These are phyloP conservation scores for Dicaeum eximium DNA, from an alignment of 2,113 vertebrate species.

Conservation along the genomic window DNA sequence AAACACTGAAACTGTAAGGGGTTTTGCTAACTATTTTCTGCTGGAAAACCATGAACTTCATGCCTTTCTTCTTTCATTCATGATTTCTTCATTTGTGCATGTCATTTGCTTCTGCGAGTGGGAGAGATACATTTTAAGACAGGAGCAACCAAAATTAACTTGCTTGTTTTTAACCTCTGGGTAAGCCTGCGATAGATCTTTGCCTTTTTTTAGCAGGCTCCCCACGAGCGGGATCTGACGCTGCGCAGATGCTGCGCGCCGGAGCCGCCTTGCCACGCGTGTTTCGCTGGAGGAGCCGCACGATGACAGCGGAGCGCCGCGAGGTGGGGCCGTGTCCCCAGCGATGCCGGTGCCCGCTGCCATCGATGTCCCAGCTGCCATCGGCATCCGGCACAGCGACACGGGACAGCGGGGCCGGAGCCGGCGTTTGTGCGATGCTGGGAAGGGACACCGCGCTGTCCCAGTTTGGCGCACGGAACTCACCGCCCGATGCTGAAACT, in stretches of 20 bases:
- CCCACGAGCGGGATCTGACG: not conserved
- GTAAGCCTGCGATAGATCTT: not conserved
- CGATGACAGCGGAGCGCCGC: not conserved
- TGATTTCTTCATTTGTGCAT: not conserved
- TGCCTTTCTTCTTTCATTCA: not conserved
- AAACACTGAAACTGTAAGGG: not conserved
- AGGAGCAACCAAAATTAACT: not conserved
- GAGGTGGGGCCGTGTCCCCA: not conserved
- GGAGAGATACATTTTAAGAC: not conserved
- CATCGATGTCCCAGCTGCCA: rapidly evolving
- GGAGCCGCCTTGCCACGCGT: rapidly evolving
- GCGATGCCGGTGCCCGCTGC: not conserved
- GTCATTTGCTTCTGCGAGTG: not conserved
- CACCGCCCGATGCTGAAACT: rapidly evolving
- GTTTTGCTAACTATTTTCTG: not conserved
- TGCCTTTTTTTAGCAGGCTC: not conserved
- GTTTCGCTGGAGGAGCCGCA: rapidly evolving
- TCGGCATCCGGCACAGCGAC: rapidly evolving
- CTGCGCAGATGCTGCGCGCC: rapidly evolving
- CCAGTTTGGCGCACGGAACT: rapidly evolving
- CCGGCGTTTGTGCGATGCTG: rapidly evolving
- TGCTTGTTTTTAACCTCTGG: not conserved
- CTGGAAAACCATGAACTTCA: not conserved
- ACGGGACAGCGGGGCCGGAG: rapidly evolving
- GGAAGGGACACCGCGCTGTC: rapidly evolving